phyloP scores from a whole-genome alignment of 2,797 vertebrate species.

The Anableps anableps region DNA sequence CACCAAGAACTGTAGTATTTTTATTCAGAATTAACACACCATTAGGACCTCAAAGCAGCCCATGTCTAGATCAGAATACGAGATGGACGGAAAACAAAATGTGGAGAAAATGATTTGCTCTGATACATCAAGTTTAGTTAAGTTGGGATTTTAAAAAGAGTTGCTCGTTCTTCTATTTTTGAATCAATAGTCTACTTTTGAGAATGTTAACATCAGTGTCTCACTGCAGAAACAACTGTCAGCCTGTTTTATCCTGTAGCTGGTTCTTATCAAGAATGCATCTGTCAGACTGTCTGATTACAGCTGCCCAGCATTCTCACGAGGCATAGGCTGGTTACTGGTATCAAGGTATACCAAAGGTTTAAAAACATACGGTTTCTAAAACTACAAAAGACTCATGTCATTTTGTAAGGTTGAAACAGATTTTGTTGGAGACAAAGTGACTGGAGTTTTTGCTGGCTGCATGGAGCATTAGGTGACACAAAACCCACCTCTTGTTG shows the following conservation, averaged over 20 bases:
- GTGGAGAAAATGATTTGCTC: conserved; percentile 30
- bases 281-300: conserved; percentile 73
- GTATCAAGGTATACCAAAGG: neutral
- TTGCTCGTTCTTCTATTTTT: neutral
- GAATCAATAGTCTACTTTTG: neutral
- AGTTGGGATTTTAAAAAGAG: conserved; percentile 32
- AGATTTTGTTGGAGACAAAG: neutral
- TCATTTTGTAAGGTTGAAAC: neutral
- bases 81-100: neutral
- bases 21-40: neutral
- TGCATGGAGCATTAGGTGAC: neutral
- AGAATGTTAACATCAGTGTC: neutral
- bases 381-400: neutral
- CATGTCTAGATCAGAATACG: neutral
- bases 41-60: neutral
- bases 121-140: conserved; percentile 7
- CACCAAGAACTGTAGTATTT: neutral
- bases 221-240: conserved; percentile 48
- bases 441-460: neutral
- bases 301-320: conserved; percentile 43
- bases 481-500: neutral
- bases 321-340: neutral
- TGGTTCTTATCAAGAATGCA: conserved; percentile 78
- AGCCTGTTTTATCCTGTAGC: conserved; percentile 37
- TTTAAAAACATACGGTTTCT: neutral